Evolutionary conservation across 2,797 vertebrate species (phyloP).

Genomic region (Enteromius thamalakanensis): DNA sequence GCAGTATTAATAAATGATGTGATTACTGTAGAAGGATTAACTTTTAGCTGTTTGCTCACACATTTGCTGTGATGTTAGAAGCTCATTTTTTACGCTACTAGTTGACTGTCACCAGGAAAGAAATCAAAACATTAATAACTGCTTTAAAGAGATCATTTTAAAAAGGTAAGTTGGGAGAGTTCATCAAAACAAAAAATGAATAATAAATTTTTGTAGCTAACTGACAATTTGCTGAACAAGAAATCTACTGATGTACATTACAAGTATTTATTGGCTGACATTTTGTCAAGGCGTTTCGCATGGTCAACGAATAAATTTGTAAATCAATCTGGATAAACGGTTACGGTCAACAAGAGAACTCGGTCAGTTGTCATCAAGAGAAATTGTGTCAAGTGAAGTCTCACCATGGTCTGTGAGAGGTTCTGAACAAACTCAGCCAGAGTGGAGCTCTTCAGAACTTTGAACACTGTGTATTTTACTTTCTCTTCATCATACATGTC

Average conservation of each 20-base stretch:
- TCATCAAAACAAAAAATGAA: neutral
- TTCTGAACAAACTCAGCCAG: conserved; percentile 97
- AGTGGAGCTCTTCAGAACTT: conserved; percentile 97
- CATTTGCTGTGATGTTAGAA: neutral
- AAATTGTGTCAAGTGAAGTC: conserved; percentile 51
- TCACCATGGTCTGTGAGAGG: conserved; percentile 98
- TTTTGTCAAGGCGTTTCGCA: neutral
- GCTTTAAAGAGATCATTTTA: neutral
- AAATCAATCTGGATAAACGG: neutral
- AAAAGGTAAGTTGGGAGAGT: neutral
- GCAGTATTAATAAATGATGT: neutral
- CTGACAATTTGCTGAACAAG: neutral
- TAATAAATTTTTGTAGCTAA: neutral
- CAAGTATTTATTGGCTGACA: neutral
- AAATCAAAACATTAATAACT: neutral
- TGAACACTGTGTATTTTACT: conserved; percentile 98
- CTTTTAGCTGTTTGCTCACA: neutral
- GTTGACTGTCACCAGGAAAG: neutral
- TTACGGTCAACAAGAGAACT: neutral
- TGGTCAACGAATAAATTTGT: neutral
- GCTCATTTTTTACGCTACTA: neutral
- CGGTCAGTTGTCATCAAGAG: neutral
- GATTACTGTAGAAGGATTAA: neutral
- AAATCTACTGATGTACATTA: neutral
- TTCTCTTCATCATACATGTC: conserved; percentile 99